Evolutionary conservation across 2,113 vertebrate genomes (phyloP).

Genomic region (Phaetusa simplex): DNA sequence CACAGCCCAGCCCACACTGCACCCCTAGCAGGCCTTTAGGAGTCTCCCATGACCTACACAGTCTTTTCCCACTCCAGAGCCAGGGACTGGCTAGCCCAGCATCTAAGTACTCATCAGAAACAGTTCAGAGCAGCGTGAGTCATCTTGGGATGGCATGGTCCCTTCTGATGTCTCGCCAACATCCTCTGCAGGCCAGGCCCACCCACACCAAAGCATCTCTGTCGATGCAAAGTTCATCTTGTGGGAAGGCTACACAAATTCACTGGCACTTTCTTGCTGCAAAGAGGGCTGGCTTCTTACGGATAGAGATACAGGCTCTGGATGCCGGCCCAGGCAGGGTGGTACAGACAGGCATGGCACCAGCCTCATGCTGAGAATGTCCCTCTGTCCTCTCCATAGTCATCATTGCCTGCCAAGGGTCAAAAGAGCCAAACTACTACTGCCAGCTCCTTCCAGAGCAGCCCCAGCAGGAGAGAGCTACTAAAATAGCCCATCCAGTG

Average conservation of each 20-base stretch:
- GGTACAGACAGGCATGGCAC: background rate
- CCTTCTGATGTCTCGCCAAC: background rate
- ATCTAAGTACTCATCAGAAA: background rate
- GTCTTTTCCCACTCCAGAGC: background rate
- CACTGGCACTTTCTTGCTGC: background rate
- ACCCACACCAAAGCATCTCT: background rate
- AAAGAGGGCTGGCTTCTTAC: background rate
- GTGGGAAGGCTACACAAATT: background rate
- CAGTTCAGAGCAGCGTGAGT: background rate
- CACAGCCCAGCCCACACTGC: background rate
- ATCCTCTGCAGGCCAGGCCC: background rate
- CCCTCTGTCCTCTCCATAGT: background rate
- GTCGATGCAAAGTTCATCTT: background rate
- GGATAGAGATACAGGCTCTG: background rate
- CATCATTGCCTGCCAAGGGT: background rate
- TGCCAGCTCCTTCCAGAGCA: background rate
- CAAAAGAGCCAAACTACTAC: background rate
- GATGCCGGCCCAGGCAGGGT: background rate
- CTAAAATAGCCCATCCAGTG: background rate
- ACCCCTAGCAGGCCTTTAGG: background rate
- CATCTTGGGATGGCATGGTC: background rate
- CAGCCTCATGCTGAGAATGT: slow-evolving; percentile 26
- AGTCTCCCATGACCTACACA: background rate
- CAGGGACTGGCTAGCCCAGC: background rate
- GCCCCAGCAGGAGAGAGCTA: background rate